These are phyloP conservation scores for Trialeurodes vaporariorum DNA, from an alignment of 1,140 invertebrate species.

Conservation along the genomic window DNA sequence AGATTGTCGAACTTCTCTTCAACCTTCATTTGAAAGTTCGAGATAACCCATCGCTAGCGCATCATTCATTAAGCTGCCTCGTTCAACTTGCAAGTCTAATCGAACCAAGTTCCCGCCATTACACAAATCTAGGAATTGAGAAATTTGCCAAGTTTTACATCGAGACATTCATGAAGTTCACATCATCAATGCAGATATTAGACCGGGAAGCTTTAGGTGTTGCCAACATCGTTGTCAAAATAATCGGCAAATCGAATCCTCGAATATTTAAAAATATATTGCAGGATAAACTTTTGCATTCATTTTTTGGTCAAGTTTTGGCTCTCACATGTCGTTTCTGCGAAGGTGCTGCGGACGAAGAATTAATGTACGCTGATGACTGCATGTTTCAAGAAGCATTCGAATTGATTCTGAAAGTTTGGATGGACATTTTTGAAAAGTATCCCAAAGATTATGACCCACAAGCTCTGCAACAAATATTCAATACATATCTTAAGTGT, in stretches of 20 bases:
- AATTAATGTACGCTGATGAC: conserved; percentile 48
- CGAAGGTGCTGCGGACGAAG: conserved; percentile 57
- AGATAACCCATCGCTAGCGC: conserved; percentile 54
- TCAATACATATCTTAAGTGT: conserved; percentile 70
- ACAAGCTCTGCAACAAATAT: conserved; percentile 45
- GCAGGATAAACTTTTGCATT: conserved; percentile 32
- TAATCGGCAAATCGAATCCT: conserved; percentile 24
- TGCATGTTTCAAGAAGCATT: conserved; percentile 63
- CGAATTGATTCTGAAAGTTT: conserved; percentile 67
- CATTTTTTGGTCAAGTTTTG: conserved; percentile 50
- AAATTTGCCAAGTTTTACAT: conserved; percentile 60
- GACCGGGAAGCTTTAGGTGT: conserved; percentile 52
- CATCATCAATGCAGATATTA: conserved; percentile 46
- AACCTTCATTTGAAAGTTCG: conserved; percentile 69
- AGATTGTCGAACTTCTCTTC: conserved; percentile 64
- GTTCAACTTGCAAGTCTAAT: conserved; percentile 68
- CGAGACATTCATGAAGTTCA: conserved; percentile 52
- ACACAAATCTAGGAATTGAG: conserved; percentile 45
- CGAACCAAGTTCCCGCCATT: conserved; percentile 48
- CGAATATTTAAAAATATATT: background rate
- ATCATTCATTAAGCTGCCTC: conserved; percentile 64
- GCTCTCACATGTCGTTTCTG: conserved; percentile 61
- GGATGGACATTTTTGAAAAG: conserved; percentile 54
- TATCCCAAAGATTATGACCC: conserved; percentile 38
- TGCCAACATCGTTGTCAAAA: conserved; percentile 49